Base-by-base conservation (phyloP, 2,113 vertebrate genomes). In the Istiophorus platypterus region DNA sequence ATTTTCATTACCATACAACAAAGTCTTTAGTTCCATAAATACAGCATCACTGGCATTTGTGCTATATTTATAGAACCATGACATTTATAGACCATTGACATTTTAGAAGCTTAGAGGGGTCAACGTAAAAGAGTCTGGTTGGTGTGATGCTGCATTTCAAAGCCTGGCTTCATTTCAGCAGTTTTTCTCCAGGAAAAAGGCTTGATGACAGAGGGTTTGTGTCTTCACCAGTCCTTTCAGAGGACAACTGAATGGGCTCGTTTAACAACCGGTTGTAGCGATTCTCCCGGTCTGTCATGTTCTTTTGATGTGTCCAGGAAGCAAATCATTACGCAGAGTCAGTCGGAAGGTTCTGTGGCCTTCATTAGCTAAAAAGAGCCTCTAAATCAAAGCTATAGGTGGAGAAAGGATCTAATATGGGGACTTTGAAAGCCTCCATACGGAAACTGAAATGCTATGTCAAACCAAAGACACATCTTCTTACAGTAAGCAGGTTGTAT, bases 1-100 rank as follows among this genome's bases (percentile, higher is more conserved):
- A 37, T 69, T 8, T 42, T 31, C 11, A 5, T 45, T 24, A 27
- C 11, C 26, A 26, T 47, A 45, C 59, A 84, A 59, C 54, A 39
- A 61, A 68, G 65, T 37, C 26, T 80, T 59, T 47, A 27, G 11
- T 39, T 72, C 13, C 27, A 61, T 52, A 45, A 72, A 76, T 54
- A 63, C 41, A 63, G 58, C 47, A 63, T 81, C 5, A 57, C 24
- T 42, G 24, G 67, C 52, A 34, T 49, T 29, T n/a, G 10, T 61
- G 27, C n/a, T 59, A 31, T 57, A 81, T 88, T 85, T 72, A 75
- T 66, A 70, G 72, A 72, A 45, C 2, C 12, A n/a, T 76, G 63
- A 61, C 76, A 81, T 85, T 87, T 76, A 76, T 54, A 49, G 34
- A 31, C 41, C 82, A 76, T 52, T 86, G 59, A 67, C 72, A 68